Conservation (phyloP, 2,797 vertebrate genomes). For the Manis pentadactyla region DNA sequence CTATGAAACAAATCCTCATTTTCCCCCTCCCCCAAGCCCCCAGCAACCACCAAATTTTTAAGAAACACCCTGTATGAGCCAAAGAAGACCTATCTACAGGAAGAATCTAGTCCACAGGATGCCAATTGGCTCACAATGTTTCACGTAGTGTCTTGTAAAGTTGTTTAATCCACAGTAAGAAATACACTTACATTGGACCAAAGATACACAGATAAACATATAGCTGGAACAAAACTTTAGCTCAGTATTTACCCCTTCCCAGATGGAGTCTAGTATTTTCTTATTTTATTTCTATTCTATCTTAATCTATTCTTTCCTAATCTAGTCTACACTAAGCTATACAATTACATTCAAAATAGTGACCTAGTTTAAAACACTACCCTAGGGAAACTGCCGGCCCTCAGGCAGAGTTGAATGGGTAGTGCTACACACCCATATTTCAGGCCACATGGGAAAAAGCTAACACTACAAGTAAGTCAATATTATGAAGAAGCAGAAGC, state of each 20-base stretch:
- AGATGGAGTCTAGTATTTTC: background rate
- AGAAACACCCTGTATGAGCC: background rate
- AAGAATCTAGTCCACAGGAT: background rate
- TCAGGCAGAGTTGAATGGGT: background rate
- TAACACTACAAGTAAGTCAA: slow-evolving; percentile 10
- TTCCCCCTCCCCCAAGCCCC: background rate
- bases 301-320: background rate
- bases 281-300: background rate
- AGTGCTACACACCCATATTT: background rate
- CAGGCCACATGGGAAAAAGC: background rate
- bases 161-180: background rate
- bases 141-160: background rate
- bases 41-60: background rate
- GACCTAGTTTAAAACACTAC: background rate
- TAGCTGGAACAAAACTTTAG: background rate
- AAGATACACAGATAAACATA: background rate
- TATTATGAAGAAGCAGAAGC: background rate
- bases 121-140: background rate
- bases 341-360: background rate
- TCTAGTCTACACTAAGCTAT: background rate
- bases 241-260: background rate
- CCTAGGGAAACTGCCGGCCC: background rate
- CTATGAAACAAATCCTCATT: background rate
- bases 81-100: background rate
- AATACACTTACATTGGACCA: background rate